Evolutionary conservation across 2,797 vertebrate genomes (phyloP), one percentile per base, ranked within the genome.

Genomic region (Notamacropus eugenii): DNA sequence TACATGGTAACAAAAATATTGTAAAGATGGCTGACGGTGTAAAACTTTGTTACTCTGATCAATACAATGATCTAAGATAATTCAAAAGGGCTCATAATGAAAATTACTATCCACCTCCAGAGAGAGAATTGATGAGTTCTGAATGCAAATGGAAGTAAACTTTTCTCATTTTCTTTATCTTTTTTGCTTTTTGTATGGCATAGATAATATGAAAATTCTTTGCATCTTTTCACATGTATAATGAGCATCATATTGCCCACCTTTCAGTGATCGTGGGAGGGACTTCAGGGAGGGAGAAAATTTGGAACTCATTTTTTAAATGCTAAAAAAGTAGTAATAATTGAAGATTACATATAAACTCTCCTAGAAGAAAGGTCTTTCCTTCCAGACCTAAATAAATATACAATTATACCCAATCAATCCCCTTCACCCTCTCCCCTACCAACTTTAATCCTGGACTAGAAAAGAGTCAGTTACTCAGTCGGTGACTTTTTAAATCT

Each of bases 371-470:
- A 93, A 50, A 22, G 22, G 3, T 52, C 27, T 52, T 50, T 74
- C 58, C 46, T 58, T 28, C 93, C 56, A 91, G n/a, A 4, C 82
- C 14, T 55, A 92, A 46, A 59, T 40, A 91, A n/a, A 90, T 28
- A 74, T 1, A 96, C 50, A 95, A 87, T 46, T 50, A 50, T 27
- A 50, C 22, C 40, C 3, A 55, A 9, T 4, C 11, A 92, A 55
- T 12, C 12, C 94, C 90, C 14, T 92, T 14, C 2, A 58, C 46
- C 93, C n/a, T 92, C 19, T 50, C 40, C n/a, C 10, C 24, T 50
- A 87, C 74, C 50, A 90, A 82, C 14, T 91, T 97, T 54, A 93
- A 94, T 3, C 14, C 50, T 91, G 24, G 93, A 74, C 12, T 94
- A 29, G 34, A 91, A 95, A 46, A 93, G 11, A 87, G 40, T 50